Base-by-base conservation (phyloP, 2,113 vertebrate species). In the Ciconia maguari region DNA sequence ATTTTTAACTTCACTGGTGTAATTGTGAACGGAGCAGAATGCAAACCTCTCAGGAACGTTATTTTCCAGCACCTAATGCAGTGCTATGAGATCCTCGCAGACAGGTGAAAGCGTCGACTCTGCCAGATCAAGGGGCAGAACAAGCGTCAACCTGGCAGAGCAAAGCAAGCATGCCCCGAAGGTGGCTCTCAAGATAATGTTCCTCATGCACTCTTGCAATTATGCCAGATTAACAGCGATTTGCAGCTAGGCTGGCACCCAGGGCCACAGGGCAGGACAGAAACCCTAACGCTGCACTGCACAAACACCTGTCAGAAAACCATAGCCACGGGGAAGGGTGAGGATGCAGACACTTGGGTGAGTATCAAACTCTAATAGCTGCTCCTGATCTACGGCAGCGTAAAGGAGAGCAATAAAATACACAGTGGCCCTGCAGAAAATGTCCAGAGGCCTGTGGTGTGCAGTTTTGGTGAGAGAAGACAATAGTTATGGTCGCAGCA, bases 31-130 rank as follows among this genome's bases (percentile, higher is more conserved):
- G 3, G 54, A 61, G 62, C 58, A 69, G 38, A 88, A 80, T 0
- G 11, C 41, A 90, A 49, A 54, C 34, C 14, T 74, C 54, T 57
- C 54, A 30, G 60, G 30, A 79, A 30, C 13, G 2, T 49, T 29
- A 14, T 74, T 84, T 54, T 78, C 58, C 76, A 51, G 46, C 18
- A 65, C 41, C 36, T 72, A 21, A 64, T 8, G 44, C 57, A 24
- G 61, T 0, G 1, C 26, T 46, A 16, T 22, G 87, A 75, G 69
- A 83, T 30, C 75, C 21, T 61, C 1, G 0, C n/a, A 54, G 58
- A 46, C 72, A 69, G 83, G 41, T 44, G 83, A 64, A 66, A 65
- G 82, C 79, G 71, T 16, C 79, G 48, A 2, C 65, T 72, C 52
- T 6, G 19, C 34, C 42, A 32, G 54, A 75, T 54, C 44, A 58